Evolutionary conservation across 2,113 vertebrate genomes (phyloP).

Genomic region (Pomatostomus ruficeps): DNA sequence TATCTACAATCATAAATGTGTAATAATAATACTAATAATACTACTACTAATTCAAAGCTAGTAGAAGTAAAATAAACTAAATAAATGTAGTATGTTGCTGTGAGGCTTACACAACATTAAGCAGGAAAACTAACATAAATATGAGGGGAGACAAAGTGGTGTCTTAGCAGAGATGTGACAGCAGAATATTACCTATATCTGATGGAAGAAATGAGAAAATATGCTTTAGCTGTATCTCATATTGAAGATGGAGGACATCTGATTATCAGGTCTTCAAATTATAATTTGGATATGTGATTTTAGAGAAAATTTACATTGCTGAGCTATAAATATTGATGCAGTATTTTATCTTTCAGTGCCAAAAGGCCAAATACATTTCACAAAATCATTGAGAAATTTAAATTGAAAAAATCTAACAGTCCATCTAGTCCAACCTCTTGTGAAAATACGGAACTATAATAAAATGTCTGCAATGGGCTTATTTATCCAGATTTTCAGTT

Average conservation of each 20-base stretch:
- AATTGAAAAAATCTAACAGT: background rate
- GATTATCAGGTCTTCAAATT: conserved; percentile 13
- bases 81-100: background rate
- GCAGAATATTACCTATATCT: background rate
- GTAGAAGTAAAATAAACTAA: background rate
- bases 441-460: background rate
- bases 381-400: background rate
- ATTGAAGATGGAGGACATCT: background rate
- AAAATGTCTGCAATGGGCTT: background rate
- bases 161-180: background rate
- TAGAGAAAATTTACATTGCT: background rate
- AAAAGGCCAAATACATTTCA: background rate
- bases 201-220: conserved; percentile 5
- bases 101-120: background rate
- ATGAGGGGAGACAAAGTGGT: background rate
- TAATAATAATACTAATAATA: background rate
- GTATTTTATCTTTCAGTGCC: background rate
- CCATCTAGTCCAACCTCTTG: background rate
- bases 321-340: background rate
- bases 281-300: background rate
- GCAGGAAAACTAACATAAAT: background rate
- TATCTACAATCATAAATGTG: background rate
- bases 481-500: background rate
- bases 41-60: background rate
- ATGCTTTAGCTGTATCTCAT: background rate